Evolutionary conservation across 1,140 invertebrate genomes (phyloP).

Genomic region (Tribolium castaneum): DNA sequence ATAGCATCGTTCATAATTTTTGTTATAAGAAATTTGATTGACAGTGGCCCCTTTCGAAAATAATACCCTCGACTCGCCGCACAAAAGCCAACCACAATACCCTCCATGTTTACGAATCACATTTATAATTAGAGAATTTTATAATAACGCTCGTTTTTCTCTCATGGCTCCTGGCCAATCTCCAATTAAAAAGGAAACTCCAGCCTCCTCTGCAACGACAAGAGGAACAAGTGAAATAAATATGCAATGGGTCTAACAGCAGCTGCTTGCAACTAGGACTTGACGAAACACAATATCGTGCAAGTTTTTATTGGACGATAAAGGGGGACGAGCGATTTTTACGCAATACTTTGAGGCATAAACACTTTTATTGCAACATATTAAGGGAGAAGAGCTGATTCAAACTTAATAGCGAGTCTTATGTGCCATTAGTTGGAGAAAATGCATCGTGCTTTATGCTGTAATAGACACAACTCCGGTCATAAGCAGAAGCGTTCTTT

Average conservation of each 20-base stretch:
- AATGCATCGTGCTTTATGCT: constrained; percentile 39
- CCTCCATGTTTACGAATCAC: constrained; percentile 45
- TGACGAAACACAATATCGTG: constrained; percentile 21
- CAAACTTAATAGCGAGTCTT: constrained; percentile 45
- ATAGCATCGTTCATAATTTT: constrained; percentile 35
- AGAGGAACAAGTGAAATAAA: constrained; percentile 43
- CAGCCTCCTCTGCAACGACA: neutral
- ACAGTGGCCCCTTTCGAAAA: constrained; percentile 30
- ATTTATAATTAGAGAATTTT: constrained; percentile 52
- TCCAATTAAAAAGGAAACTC: constrained; percentile 41
- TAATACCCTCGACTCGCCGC: constrained; percentile 15
- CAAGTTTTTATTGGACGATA: constrained; percentile 43
- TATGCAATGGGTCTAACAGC: constrained; percentile 32
- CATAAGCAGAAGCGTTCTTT: constrained; percentile 39
- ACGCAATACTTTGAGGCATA: constrained; percentile 29
- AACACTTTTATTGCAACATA: constrained; percentile 46
- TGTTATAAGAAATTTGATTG: constrained; percentile 44
- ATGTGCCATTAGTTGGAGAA: constrained; percentile 44
- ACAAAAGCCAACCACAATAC: constrained; percentile 47
- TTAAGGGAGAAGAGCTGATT: constrained; percentile 46
- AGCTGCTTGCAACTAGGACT: constrained; percentile 14
- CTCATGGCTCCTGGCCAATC: constrained; percentile 41
- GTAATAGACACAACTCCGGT: constrained; percentile 24
- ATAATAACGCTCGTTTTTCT: constrained; percentile 45
- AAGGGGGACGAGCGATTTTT: constrained; percentile 33